Evolutionary conservation across 2,888 invertebrate genomes (phyloP), one percentile per base, ranked within the genome.

Genomic region (Micropterix aruncella): DNA sequence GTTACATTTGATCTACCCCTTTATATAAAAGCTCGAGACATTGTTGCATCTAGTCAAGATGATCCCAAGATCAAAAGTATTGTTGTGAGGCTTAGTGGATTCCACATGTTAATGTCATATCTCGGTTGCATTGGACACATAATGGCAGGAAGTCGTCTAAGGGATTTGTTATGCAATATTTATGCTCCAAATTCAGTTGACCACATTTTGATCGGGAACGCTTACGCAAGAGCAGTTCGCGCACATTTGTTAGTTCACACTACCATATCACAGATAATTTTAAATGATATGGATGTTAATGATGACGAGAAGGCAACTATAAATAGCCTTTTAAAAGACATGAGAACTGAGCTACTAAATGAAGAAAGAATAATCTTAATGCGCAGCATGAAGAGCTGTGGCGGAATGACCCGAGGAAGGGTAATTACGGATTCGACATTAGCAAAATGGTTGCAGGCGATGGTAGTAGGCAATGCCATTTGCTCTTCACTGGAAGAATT

Each of bases 211-310:
- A 27, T 7, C 36, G 36, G 12, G 7, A 7, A 27, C n/a, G 36
- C 36, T 27, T 27, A 27, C n/a, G 36, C 36, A 7, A 27, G 36
- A 27, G 36, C 36, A 27, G 36, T 27, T 27, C 36, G 36, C 36
- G 36, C 36, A n/a, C n/a, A 27, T 27, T 27, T 27, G 36, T n/a
- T n/a, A 27, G 36, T 7, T 17, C 42, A 42, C 18, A 42, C 42
- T n/a, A 42, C 42, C 37, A n/a, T 42, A 42, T 42, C 42, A 42
- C 17, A 37, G 16, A 42, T 42, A 9, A 42, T 37, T 42, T 37
- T 42, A 37, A 42, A 42, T 15, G 37, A 42, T 16, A 42, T 42
- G 18, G 37, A 42, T 42, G 36, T 42, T 37, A 42, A 4, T 16
- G 37, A 42, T 42, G 42, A 42, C 19, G 27, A 19, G 12, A 27